Evolutionary conservation across 2,888 invertebrate species (phyloP).

Genomic region (Nomada ruficornis): DNA sequence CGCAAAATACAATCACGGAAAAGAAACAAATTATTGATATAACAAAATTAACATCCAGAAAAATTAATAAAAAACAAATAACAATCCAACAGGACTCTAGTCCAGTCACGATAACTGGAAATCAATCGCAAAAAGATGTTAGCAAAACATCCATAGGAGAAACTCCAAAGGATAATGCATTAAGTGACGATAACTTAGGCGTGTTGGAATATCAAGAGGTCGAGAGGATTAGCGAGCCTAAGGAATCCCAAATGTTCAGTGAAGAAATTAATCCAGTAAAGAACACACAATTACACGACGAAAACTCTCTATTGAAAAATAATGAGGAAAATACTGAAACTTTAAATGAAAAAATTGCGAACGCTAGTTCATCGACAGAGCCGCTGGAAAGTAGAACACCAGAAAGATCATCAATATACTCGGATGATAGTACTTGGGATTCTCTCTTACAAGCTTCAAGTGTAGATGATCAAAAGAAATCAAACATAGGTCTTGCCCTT

Average conservation of each 20-base stretch:
- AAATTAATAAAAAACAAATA: neutral
- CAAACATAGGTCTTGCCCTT: slow-evolving; percentile 75
- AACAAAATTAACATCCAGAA: slow-evolving; percentile 16
- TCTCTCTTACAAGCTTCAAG: slow-evolving; percentile 52
- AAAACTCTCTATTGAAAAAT: neutral
- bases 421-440: slow-evolving; percentile 81
- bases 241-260: neutral
- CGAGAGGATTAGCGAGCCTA: neutral
- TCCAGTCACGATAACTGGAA: neutral
- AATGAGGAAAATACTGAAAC: neutral
- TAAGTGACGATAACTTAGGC: neutral
- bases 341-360: neutral
- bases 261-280: neutral
- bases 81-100: neutral
- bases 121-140: neutral
- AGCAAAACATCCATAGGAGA: neutral
- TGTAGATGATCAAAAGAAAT: slow-evolving; percentile 47
- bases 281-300: neutral
- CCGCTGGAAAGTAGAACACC: slow-evolving; percentile 15
- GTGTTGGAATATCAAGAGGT: neutral
- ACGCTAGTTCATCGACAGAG: neutral
- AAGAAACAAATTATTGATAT: slow-evolving; percentile 21
- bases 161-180: neutral
- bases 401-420: slow-evolving; percentile 73
- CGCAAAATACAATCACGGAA: neutral